Evolutionary conservation across 2,888 invertebrate genomes (phyloP).

Genomic region (Pasiphila rectangulata): DNA sequence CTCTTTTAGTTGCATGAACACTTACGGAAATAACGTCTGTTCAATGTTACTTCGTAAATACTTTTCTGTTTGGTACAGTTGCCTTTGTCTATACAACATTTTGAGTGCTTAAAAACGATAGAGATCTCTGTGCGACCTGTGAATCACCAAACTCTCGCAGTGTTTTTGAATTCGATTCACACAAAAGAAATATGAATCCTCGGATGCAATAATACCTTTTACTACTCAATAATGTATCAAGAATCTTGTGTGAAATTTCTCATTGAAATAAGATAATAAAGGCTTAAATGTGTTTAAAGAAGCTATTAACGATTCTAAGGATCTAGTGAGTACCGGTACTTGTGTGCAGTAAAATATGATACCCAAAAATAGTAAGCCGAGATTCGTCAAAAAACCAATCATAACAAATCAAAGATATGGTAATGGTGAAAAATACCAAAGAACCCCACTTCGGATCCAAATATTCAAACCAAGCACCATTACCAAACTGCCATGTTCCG

Average conservation of each 20-base stretch:
- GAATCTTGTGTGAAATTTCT: too few relatives aligned
- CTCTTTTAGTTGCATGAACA: constrained; percentile 13
- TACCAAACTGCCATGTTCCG: constrained; percentile 19
- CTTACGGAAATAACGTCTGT: constrained; percentile 30
- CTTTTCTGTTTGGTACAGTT: constrained; percentile 60
- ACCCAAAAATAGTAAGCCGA: too few relatives aligned
- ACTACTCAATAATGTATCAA: too few relatives aligned
- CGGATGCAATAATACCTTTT: too few relatives aligned
- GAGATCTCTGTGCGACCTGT: constrained; percentile 32
- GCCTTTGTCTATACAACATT: constrained; percentile 68
- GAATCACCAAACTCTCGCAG: constrained; percentile 23
- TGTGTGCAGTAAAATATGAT: too few relatives aligned
- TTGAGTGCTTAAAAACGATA: constrained; percentile 45
- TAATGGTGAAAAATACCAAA: background rate
- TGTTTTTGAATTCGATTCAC: background rate
- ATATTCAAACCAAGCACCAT: constrained; percentile 16
- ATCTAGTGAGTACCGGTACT: too few relatives aligned
- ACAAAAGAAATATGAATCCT: too few relatives aligned
- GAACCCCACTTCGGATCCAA: background rate
- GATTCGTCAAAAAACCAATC: too few relatives aligned
- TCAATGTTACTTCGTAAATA: constrained; percentile 39
- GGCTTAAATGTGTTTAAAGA: too few relatives aligned
- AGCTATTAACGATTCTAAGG: too few relatives aligned
- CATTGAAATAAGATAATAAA: too few relatives aligned
- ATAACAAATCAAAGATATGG: too few relatives aligned